phyloP scores from a whole-genome alignment of 2,797 vertebrate genomes.

The Falco concolor region DNA sequence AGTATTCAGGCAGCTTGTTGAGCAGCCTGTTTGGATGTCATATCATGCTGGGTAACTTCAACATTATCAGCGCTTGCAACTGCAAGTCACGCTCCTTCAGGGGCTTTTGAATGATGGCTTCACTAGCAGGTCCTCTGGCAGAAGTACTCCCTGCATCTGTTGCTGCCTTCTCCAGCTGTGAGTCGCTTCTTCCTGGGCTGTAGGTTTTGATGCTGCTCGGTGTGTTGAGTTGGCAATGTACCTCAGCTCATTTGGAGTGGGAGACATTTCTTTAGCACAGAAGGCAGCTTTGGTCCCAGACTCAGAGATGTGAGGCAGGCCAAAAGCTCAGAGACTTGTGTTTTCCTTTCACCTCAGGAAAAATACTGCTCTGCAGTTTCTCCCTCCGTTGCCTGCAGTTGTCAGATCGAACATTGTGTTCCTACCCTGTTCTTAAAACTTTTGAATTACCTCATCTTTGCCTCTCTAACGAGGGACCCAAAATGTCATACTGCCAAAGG shows the following conservation, averaged over 20 bases:
- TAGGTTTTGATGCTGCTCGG: neutral
- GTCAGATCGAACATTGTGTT: neutral
- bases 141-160: neutral
- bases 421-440: neutral
- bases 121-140: neutral
- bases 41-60: neutral
- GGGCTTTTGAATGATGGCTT: neutral
- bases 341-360: conserved; percentile 24
- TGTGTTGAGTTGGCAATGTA: neutral
- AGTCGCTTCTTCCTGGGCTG: neutral
- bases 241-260: neutral
- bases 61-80: neutral
- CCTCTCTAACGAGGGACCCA: neutral
- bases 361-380: neutral
- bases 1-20: neutral
- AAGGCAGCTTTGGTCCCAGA: neutral
- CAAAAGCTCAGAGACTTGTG: neutral
- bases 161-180: neutral
- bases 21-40: neutral
- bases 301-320: neutral
- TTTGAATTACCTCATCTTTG: neutral
- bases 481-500: conserved; percentile 26
- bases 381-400: neutral
- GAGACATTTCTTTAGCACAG: neutral
- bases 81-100: neutral